Conservation (phyloP, 2,797 vertebrate genomes). For the Acanthornis magna region DNA sequence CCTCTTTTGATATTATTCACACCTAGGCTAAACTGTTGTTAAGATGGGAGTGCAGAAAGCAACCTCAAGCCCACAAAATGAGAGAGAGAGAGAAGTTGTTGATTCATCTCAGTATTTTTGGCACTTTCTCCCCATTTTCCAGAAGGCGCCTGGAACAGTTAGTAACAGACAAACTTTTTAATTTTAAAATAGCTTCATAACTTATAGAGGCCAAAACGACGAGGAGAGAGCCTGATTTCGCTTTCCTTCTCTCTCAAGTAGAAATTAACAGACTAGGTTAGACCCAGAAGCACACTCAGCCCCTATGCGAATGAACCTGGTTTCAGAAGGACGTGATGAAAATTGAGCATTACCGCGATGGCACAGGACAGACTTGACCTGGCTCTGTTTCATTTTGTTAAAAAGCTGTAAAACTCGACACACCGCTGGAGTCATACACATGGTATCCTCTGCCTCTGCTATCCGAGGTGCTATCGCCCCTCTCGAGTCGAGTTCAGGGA, state of each 20-base stretch:
- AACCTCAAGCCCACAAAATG: constrained; percentile 61
- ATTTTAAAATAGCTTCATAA: constrained; percentile 66
- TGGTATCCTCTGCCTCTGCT: not conserved
- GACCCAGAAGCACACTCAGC: not conserved
- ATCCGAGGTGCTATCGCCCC: not conserved
- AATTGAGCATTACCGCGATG: not conserved
- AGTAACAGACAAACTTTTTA: constrained; percentile 65
- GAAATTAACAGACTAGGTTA: not conserved
- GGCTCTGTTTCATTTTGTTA: constrained; percentile 23
- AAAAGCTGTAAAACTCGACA: constrained; percentile 19
- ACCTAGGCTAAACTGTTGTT: constrained; percentile 56
- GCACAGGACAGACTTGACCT: not conserved
- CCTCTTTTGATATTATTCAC: constrained; percentile 51
- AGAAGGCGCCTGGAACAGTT: constrained; percentile 66
- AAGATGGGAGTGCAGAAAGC: constrained; percentile 37
- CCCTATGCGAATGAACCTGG: not conserved
- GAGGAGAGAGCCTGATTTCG: constrained; percentile 3
- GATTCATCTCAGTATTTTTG: constrained; percentile 64
- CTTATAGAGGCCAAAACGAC: constrained; percentile 50
- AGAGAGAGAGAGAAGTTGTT: constrained; percentile 49
- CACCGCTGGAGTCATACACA: not conserved
- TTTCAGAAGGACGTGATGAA: not conserved
- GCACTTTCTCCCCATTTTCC: constrained; percentile 58
- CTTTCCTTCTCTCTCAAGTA: not conserved
- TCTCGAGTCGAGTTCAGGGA: not conserved